A percentile compares a stretch with the other conserved stretches of the same genome.
These are phyloP conservation scores for Chiloscyllium plagiosum DNA, from an alignment of 2,113 vertebrate genomes.

Conservation along the genomic window DNA sequence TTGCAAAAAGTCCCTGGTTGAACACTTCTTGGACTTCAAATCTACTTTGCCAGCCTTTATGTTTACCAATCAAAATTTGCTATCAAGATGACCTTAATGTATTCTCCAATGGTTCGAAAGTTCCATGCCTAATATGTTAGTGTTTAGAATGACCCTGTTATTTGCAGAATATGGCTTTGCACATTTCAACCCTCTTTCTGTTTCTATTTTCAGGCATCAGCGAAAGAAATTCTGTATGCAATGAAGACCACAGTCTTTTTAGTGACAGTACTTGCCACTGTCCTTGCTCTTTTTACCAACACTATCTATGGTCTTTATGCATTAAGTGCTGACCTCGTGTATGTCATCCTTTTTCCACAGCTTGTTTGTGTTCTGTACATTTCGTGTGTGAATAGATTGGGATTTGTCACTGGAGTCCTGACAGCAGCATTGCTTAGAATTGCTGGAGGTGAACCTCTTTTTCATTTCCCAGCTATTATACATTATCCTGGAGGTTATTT, in stretches of 20 bases:
- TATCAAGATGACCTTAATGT: neutral
- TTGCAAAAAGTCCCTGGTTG: neutral
- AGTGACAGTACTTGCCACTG: constrained; percentile 1
- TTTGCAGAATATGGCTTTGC: neutral
- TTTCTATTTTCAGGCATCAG: constrained; percentile 27
- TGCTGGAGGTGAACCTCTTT: constrained; percentile 31
- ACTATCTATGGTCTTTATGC: constrained; percentile 35
- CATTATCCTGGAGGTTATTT: constrained; percentile 31
- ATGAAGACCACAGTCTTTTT: constrained; percentile 7
- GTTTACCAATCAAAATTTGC: neutral
- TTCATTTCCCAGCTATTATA: constrained; percentile 18
- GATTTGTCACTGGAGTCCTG: constrained; percentile 23
- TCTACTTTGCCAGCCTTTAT: neutral
- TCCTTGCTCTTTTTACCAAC: constrained; percentile 29
- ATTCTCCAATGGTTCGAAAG: neutral
- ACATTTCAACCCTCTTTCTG: neutral
- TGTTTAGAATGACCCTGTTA: neutral
- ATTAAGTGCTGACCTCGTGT: constrained; percentile 26
- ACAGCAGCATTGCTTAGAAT: constrained; percentile 22
- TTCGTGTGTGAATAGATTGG: neutral
- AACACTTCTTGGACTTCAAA: neutral
- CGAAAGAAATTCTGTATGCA: neutral
- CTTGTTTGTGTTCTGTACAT: constrained; percentile 33
- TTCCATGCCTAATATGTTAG: neutral
- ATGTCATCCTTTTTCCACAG: constrained; percentile 37